phyloP scores from a whole-genome alignment of 2,888 invertebrate species.

The Rhopalosiphum nymphaeae region DNA sequence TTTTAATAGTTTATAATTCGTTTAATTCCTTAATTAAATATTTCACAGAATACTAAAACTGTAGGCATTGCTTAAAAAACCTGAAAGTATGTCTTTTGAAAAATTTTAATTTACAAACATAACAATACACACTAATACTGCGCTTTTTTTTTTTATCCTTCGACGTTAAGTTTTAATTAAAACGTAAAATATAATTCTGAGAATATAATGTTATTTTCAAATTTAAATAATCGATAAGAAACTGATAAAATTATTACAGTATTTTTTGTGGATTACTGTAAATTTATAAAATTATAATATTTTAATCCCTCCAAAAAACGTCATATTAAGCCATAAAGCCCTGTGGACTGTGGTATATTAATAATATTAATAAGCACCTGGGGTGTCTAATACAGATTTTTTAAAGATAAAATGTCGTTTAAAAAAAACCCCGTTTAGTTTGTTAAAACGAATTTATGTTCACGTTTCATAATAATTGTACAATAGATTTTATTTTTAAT shows the following conservation, averaged over 20 bases:
- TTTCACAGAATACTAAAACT: neutral
- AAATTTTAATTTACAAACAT: neutral
- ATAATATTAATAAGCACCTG: conserved; percentile 11
- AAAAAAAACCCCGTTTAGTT: neutral
- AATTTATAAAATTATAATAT: conserved; percentile 30
- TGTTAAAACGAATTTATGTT: neutral
- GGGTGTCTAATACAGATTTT: neutral
- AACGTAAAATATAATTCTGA: neutral
- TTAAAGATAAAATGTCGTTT: conserved; percentile 12
- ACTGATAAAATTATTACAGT: neutral
- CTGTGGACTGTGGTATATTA: conserved; percentile 1
- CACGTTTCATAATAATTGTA: neutral
- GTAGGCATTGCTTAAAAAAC: neutral
- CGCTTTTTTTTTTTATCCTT: neutral
- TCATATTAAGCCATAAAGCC: conserved; percentile 22
- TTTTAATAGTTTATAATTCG: neutral
- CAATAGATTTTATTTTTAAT: neutral
- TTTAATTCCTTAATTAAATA: neutral
- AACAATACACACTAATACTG: neutral
- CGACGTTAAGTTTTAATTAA: neutral
- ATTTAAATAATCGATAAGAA: conserved; percentile 20
- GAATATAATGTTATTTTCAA: neutral
- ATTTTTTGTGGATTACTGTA: conserved; percentile 1
- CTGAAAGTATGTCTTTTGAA: neutral
- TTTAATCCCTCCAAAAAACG: conserved; percentile 24